phyloP scores from a whole-genome alignment of 2,888 invertebrate species.

The Hirtodrosophila histrioides region DNA sequence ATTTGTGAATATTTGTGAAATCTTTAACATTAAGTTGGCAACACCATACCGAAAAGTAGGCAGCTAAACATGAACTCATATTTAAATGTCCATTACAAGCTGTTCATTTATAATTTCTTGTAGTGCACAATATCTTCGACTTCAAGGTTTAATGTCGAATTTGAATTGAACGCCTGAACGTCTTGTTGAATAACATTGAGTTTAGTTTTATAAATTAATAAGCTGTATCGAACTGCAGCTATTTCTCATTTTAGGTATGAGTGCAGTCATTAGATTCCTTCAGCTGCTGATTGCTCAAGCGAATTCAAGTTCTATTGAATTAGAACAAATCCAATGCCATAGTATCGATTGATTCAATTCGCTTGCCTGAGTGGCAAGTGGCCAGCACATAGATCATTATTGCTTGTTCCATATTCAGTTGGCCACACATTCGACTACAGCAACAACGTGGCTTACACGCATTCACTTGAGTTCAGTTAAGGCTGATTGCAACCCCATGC shows the following conservation, averaged over 20 bases:
- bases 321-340: conserved; percentile 24
- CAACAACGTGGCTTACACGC: conserved; percentile 15
- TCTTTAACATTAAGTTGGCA: no score
- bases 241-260: background rate
- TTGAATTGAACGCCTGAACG: background rate
- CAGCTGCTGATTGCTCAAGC: conserved; percentile 2
- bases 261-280: background rate
- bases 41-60: no score
- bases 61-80: no score
- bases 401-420: conserved; percentile 20
- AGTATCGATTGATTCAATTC: conserved; percentile 34
- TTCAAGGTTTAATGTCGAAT: background rate
- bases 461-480: conserved; percentile 8
- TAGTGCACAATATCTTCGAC: background rate
- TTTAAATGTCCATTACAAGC: no score
- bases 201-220: background rate
- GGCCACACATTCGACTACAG: conserved; percentile 2
- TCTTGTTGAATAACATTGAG: no score
- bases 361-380: conserved; percentile 5
- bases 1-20: no score
- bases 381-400: conserved; percentile 24
- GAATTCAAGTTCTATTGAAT: conserved; percentile 34
- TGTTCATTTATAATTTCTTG: no score
- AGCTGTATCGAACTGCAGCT: background rate
- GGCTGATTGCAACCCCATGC: conserved; percentile 23